A percentile compares a stretch with the other conserved stretches of the same genome.
phyloP scores from a whole-genome alignment of 2,888 invertebrate species.

The Cylloceria caligata region DNA sequence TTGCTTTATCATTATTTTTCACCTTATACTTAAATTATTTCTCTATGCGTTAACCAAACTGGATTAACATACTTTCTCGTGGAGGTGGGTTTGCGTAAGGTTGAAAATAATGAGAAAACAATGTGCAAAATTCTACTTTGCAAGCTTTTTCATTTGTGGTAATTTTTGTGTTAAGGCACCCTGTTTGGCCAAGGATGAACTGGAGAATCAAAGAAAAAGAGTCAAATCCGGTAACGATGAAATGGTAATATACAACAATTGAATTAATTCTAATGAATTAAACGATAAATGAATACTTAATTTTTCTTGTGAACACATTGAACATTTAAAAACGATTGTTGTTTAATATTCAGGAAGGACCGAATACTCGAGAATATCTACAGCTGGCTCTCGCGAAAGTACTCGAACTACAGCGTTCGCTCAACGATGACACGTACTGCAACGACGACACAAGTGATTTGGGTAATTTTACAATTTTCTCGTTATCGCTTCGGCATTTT shows the following conservation, averaged over 20 bases:
- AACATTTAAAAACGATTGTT: background rate
- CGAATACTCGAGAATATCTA: slow-evolving; percentile 79
- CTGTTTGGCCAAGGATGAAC: slow-evolving; percentile 72
- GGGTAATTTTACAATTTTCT: slow-evolving; percentile 71
- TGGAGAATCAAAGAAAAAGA: slow-evolving; percentile 70
- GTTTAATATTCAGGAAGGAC: slow-evolving; percentile 69
- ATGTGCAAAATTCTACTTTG: too few species aligned
- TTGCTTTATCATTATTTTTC: too few species aligned
- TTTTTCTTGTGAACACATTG: background rate
- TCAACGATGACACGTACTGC: slow-evolving; percentile 77
- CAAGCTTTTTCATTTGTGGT: too few species aligned
- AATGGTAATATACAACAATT: slow-evolving; percentile 64
- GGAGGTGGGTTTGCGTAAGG: too few species aligned
- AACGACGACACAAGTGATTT: slow-evolving; percentile 75
- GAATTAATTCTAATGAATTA: too few species aligned
- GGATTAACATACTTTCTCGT: too few species aligned
- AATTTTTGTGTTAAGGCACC: slow-evolving; percentile 73
- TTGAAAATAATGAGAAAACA: too few species aligned
- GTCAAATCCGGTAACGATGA: slow-evolving; percentile 64
- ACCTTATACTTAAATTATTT: too few species aligned
- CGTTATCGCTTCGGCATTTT: background rate
- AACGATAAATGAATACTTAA: background rate
- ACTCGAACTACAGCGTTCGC: slow-evolving; percentile 79
- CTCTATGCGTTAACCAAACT: too few species aligned
- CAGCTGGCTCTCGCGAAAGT: slow-evolving; percentile 79